These are phyloP conservation scores for Dolichopus griseipennis DNA, from an alignment of 2,888 invertebrate genomes.

Conservation along the genomic window DNA sequence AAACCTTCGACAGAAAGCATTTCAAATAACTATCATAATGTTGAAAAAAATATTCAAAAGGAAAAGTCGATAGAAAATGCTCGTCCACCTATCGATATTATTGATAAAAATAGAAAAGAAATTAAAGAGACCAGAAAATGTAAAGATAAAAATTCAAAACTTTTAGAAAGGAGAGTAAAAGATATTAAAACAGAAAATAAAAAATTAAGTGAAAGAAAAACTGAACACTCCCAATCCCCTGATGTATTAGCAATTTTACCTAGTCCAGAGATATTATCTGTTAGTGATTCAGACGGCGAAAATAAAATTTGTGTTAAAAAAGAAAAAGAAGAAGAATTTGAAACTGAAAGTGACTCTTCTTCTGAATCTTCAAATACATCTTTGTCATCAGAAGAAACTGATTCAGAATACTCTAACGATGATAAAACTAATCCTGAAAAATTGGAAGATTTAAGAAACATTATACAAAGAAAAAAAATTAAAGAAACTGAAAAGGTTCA, in stretches of 20 bases:
- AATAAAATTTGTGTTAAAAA: slow-evolving; percentile 28
- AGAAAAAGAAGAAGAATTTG: slow-evolving; percentile 21
- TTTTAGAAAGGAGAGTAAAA: background rate
- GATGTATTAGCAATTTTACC: slow-evolving; percentile 40
- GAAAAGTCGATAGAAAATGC: background rate
- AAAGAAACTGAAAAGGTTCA: background rate
- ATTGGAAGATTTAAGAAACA: slow-evolving; percentile 30
- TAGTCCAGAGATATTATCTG: slow-evolving; percentile 47
- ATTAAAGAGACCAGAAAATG: background rate
- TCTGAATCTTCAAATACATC: background rate
- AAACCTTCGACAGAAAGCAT: slow-evolving; percentile 18
- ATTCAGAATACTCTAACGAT: slow-evolving; percentile 12
- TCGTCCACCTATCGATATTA: background rate
- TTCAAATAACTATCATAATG: background rate
- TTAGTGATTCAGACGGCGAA: slow-evolving; percentile 45
- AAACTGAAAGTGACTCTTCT: background rate
- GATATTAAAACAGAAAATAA: background rate
- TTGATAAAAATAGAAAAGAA: background rate
- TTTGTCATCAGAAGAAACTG: background rate
- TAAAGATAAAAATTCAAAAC: slow-evolving; percentile 10
- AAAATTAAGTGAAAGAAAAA: slow-evolving; percentile 16
- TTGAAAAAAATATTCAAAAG: slow-evolving; percentile 15
- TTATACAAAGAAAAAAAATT: background rate
- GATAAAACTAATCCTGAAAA: slow-evolving; percentile 28
- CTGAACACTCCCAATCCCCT: slow-evolving; percentile 37